These are phyloP conservation scores for Oscheius myriophilus DNA, from an alignment of 2,888 invertebrate genomes.

Conservation along the genomic window DNA sequence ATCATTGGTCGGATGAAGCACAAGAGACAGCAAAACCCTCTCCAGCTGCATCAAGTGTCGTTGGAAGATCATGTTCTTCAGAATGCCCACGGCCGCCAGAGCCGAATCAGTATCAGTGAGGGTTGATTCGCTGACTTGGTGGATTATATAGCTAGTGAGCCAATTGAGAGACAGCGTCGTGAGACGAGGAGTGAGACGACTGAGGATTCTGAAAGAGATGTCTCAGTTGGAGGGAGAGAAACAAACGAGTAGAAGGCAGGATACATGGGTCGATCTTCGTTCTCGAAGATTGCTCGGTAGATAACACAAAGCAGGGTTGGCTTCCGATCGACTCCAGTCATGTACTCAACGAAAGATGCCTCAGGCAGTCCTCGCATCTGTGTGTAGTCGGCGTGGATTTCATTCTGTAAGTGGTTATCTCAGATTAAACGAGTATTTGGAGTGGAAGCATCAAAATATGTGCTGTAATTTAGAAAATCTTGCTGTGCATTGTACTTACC, in stretches of 20 bases:
- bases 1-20: slow-evolving; percentile 60
- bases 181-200: background rate
- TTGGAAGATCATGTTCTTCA: slow-evolving; percentile 56
- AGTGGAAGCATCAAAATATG: no score
- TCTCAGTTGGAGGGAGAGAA: background rate
- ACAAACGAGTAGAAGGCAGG: slow-evolving; percentile 21
- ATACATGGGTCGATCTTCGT: background rate
- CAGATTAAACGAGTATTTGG: no score
- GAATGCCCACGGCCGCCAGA: slow-evolving; percentile 38
- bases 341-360: slow-evolving; percentile 17
- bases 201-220: background rate
- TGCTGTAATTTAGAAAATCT: no score
- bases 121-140: slow-evolving; percentile 8
- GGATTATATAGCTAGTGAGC: slow-evolving; percentile 22
- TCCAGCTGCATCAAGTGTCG: slow-evolving; percentile 55
- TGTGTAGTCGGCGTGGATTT: slow-evolving; percentile 19
- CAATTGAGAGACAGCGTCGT: slow-evolving; percentile 13
- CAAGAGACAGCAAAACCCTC: slow-evolving; percentile 58
- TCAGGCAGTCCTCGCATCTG: slow-evolving; percentile 19
- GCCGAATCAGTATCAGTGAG: background rate
- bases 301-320: slow-evolving; percentile 28
- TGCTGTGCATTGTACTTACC: background rate
- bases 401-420: slow-evolving; percentile 10
- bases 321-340: background rate
- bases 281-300: slow-evolving; percentile 23